Percentiles rank a stretch among this genome's conserved stretches.
phyloP scores from a whole-genome alignment of 1,140 invertebrate species.

The Zaprionus inermis region DNA sequence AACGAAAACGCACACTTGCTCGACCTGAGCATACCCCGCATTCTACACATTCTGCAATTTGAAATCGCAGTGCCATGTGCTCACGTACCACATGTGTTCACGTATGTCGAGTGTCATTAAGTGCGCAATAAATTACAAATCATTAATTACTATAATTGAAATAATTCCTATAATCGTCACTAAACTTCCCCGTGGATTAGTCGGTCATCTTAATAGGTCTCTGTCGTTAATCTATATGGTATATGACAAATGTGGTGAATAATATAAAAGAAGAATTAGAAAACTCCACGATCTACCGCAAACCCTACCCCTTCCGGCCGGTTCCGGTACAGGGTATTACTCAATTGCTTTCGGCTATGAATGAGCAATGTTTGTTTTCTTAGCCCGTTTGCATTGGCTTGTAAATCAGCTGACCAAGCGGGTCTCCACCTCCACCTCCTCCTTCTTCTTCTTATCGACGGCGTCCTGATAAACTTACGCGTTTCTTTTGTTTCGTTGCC shows the following conservation, averaged over 20 bases:
- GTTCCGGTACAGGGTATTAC: constrained; percentile 37
- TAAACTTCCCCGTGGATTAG: background rate
- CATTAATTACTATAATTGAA: background rate
- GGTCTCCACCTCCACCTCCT: background rate
- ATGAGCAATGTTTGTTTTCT: constrained; percentile 62
- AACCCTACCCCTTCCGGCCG: background rate
- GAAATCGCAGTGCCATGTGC: background rate
- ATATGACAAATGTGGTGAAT: background rate
- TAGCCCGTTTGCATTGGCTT: constrained; percentile 38
- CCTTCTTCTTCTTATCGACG: background rate
- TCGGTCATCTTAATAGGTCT: background rate
- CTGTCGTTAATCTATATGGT: too few species aligned
- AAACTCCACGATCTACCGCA: background rate
- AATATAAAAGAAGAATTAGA: background rate
- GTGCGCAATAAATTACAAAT: background rate
- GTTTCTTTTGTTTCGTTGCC: constrained; percentile 13
- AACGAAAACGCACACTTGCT: background rate
- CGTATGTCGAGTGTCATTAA: background rate
- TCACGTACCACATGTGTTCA: background rate
- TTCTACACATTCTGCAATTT: background rate
- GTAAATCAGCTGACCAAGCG: constrained; percentile 41
- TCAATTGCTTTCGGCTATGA: constrained; percentile 51
- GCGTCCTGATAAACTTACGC: constrained; percentile 10
- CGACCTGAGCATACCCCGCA: constrained; percentile 27
- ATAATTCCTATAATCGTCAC: background rate